These are phyloP conservation scores for Albula goreensis DNA, from an alignment of 2,113 vertebrate genomes.

Conservation along the genomic window DNA sequence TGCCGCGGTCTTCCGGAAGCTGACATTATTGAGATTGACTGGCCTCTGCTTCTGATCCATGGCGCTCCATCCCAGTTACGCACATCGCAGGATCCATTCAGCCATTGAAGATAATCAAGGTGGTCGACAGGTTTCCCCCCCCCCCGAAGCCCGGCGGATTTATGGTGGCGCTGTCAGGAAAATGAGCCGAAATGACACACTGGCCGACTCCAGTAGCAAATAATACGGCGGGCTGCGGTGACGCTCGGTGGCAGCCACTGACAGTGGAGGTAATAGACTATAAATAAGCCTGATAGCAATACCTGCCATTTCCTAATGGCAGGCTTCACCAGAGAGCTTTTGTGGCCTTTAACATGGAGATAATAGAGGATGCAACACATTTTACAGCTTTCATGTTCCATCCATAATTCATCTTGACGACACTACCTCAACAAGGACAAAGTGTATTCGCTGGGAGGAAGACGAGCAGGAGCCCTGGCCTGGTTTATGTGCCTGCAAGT, in stretches of 20 bases:
- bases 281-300: constrained; percentile 99
- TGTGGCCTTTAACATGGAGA: constrained; percentile 99
- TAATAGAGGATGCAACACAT: constrained; percentile 99
- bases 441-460: constrained; percentile 71
- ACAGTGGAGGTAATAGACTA: constrained; percentile 99
- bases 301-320: constrained; percentile 99
- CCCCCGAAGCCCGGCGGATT: constrained; percentile 98
- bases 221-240: constrained; percentile 99
- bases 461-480: not conserved
- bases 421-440: constrained; percentile 87
- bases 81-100: constrained; percentile 99
- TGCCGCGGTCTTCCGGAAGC: constrained; percentile 72
- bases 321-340: constrained; percentile 99
- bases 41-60: constrained; percentile 97
- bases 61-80: constrained; percentile 99
- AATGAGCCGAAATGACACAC: constrained; percentile 99
- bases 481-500: not conserved
- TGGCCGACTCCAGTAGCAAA: constrained; percentile 99
- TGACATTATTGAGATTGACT: constrained; percentile 83
- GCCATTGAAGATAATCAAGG: constrained; percentile 99
- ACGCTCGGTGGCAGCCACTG: constrained; percentile 98
- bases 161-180: constrained; percentile 99
- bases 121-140: constrained; percentile 85
- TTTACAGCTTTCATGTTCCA: constrained; percentile 99
- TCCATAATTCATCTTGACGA: constrained; percentile 99